Evolutionary conservation across 2,113 vertebrate species (phyloP), one percentile per base, ranked within the genome.

Genomic region (Drymodes brunneopygia): DNA sequence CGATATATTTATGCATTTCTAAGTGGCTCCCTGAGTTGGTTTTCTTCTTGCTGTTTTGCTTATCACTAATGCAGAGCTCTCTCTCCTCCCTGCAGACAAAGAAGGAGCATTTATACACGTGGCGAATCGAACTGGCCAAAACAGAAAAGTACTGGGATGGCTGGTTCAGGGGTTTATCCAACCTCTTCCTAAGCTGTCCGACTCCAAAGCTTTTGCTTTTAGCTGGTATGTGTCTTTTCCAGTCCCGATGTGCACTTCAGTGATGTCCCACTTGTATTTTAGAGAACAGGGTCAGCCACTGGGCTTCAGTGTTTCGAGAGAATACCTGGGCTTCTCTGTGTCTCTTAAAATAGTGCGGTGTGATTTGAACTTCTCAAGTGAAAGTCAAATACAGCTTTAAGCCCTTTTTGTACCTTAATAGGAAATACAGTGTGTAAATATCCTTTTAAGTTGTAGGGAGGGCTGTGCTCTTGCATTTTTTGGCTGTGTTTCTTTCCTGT

Each of bases 81-180:
- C 88, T 53, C 65, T 74, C 72, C 48, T 79, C 66, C 74, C 78
- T 88, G 18, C 96, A 99, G 99, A 98, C 98, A 13, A 99, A 99
- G 97, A 99, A 99, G 94, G 99, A 99, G 84, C 98, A 98, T 85
- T 87, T 99, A 22, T 99, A 99, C 86, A 99, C 99, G n/a, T 99
- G 99, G 99, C 96, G 99, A 90, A 99, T 99, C 51, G 99, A 99
- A 71, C 98, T 99, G 95, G 98, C 99, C 22, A 99, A 99, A 98
- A 99, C 99, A 12, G 99, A 99, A 57, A 99, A 99, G 92, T 99
- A 99, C 94, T 99, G 99, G 99, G 99, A 99, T 10, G 99, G 99
- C 94, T 99, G 99, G 99, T 99, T 99, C 96, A 97, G 98, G 95
- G 99, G 99, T 36, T 98, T 99, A 48, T 99, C 99, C 38, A 98